phyloP scores from a whole-genome alignment of 2,888 invertebrate genomes.

The Corbicula japonica region DNA sequence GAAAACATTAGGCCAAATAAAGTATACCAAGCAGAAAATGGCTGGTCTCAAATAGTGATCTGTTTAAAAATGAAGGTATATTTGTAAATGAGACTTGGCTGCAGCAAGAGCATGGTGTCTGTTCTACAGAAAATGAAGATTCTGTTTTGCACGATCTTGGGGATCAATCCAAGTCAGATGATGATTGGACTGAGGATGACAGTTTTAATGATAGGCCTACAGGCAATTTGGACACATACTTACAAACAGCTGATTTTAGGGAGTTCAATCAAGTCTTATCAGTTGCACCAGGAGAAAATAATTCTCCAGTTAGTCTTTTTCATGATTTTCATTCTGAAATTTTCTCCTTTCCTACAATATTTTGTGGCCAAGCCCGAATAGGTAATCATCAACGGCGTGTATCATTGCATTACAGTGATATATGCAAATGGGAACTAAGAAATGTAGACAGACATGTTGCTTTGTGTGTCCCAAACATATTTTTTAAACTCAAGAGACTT shows the following conservation, averaged over 20 bases:
- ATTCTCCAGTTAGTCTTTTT: constrained; percentile 10
- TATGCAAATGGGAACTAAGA: constrained; percentile 38
- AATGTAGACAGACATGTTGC: constrained; percentile 24
- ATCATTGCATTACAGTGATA: constrained; percentile 27
- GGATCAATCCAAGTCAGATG: neutral
- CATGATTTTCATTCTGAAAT: constrained; percentile 28
- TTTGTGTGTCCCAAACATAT: constrained; percentile 30
- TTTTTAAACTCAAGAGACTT: constrained; percentile 33
- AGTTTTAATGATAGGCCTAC: constrained; percentile 20
- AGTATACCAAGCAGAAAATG: constrained; percentile 6
- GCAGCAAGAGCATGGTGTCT: neutral
- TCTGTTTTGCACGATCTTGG: neutral
- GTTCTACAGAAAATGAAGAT: neutral
- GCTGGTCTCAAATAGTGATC: neutral
- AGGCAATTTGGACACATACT: constrained; percentile 45
- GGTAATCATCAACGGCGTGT: constrained; percentile 15
- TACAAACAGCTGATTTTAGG: constrained; percentile 45
- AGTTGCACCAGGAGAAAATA: constrained; percentile 39
- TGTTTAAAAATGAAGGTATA: constrained; percentile 13
- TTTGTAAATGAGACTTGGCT: constrained; percentile 12
- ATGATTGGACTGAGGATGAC: constrained; percentile 39
- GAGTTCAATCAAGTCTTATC: constrained; percentile 43
- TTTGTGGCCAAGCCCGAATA: constrained; percentile 10
- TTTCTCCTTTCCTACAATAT: constrained; percentile 35
- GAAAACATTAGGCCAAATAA: constrained; percentile 12